Percentiles rank a stretch among this genome's conserved stretches.
phyloP scores from a whole-genome alignment of 2,888 invertebrate genomes.

The Agrotis puta region DNA sequence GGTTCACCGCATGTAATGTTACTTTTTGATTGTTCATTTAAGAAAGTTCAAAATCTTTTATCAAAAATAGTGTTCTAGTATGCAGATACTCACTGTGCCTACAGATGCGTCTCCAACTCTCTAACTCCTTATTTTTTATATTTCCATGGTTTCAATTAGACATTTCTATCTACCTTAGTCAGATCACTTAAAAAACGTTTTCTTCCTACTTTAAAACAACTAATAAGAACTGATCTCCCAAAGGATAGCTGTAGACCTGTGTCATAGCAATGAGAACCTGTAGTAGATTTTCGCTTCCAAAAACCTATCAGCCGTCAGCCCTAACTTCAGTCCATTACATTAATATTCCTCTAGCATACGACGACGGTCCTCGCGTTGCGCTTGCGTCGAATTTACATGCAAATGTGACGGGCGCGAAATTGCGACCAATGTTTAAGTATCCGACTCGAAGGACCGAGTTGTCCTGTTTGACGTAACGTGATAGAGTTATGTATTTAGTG shows the following conservation, averaged over 20 bases:
- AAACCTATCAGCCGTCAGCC: conserved; percentile 29
- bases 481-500: conserved; percentile 14
- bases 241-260: not conserved
- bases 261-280: not conserved
- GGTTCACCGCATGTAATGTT: too few relatives aligned
- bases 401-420: conserved; percentile 67
- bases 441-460: conserved; percentile 34
- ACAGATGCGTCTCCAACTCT: not conserved
- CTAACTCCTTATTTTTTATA: not conserved
- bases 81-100: too few relatives aligned
- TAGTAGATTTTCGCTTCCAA: not conserved
- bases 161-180: too few relatives aligned
- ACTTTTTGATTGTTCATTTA: too few relatives aligned
- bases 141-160: too few relatives aligned
- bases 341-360: conserved; percentile 55
- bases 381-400: conserved; percentile 69
- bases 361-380: conserved; percentile 40
- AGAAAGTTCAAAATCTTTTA: too few relatives aligned
- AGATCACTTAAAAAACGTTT: not conserved
- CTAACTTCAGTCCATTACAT: conserved; percentile 52
- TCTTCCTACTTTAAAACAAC: too few relatives aligned
- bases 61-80: too few relatives aligned
- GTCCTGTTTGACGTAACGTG: conserved; percentile 37
- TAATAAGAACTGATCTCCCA: not conserved
- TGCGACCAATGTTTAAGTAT: conserved; percentile 39